Conservation (phyloP, 2,797 vertebrate species). For the Pachyuromys duprasi region DNA sequence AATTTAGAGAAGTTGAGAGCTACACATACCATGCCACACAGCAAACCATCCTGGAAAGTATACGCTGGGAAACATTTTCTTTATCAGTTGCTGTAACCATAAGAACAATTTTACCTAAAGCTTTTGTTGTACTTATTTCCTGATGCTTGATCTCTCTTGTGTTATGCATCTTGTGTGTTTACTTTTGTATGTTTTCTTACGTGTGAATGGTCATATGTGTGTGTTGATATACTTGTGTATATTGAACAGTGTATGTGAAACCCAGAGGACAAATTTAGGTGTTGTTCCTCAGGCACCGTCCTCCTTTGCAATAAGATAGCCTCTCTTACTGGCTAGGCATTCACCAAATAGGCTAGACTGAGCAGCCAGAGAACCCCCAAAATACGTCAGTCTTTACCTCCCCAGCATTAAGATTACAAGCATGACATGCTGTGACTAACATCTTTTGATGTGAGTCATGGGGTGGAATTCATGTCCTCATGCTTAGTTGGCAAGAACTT, state of each 20-base stretch:
- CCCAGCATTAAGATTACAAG: neutral
- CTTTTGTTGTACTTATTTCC: neutral
- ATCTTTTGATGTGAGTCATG: neutral
- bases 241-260: neutral
- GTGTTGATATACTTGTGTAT: neutral
- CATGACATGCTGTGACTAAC: neutral
- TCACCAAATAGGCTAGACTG: too few relatives aligned
- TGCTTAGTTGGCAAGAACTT: neutral
- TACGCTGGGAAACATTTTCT: too few relatives aligned
- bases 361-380: neutral
- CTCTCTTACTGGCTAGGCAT: neutral
- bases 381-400: too few relatives aligned
- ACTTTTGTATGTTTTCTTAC: neutral
- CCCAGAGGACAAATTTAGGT: neutral
- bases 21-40: neutral
- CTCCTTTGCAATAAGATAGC: neutral
- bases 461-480: neutral
- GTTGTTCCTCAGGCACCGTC: neutral
- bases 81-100: neutral
- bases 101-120: neutral
- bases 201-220: neutral
- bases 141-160: neutral
- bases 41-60: too few relatives aligned
- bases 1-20: neutral
- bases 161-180: neutral